These are phyloP conservation scores for Hydraecia micacea DNA, from an alignment of 2,888 invertebrate genomes.

Conservation along the genomic window DNA sequence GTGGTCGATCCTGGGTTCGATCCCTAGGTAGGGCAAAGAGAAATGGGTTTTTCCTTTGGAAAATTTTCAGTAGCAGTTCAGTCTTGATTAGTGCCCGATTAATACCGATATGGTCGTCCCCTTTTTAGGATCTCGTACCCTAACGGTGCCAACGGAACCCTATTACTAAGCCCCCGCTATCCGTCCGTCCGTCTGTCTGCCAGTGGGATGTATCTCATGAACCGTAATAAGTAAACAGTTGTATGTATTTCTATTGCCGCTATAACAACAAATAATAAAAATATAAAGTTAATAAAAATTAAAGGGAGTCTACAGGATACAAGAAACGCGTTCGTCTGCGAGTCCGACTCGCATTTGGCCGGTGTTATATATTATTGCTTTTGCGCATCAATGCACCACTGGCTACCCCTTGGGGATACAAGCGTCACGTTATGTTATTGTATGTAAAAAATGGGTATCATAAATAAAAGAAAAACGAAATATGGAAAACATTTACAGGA, in stretches of 20 bases:
- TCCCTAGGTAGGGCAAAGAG: background rate
- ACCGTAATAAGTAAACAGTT: background rate
- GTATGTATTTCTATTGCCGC: background rate
- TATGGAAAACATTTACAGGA: slow-evolving; percentile 33
- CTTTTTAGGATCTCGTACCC: background rate
- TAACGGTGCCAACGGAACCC: background rate
- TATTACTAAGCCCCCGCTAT: background rate
- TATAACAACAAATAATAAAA: background rate
- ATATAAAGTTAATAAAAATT: too few relatives aligned
- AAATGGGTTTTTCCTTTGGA: background rate
- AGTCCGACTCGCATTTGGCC: background rate
- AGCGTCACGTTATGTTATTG: background rate
- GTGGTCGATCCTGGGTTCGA: background rate
- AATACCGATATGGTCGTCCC: background rate
- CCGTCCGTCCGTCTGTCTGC: background rate
- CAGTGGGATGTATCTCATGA: background rate
- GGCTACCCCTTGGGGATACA: background rate
- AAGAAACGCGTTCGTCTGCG: background rate
- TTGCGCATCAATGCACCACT: background rate
- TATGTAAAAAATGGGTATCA: slow-evolving; percentile 29
- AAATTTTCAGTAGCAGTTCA: background rate
- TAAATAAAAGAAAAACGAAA: slow-evolving; percentile 39
- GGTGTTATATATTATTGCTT: too few relatives aligned
- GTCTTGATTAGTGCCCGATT: background rate
- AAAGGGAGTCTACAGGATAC: too few relatives aligned